Conservation (phyloP, 2,888 invertebrate genomes). For the Bedellia somnulentella region DNA sequence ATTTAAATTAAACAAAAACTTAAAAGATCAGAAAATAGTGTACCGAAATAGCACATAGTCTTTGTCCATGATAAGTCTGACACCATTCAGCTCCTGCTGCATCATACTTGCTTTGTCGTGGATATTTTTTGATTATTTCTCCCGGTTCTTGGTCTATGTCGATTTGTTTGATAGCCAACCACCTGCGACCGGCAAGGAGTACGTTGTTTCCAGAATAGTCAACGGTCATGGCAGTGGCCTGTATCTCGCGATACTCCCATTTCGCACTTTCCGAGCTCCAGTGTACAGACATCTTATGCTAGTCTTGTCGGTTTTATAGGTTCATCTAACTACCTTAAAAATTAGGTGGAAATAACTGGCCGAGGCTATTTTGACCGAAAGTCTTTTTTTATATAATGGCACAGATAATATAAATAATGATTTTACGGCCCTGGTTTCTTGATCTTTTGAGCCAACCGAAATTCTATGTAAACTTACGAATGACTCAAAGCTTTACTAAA, state of each 20-base stretch:
- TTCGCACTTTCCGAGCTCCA: slow-evolving; percentile 56
- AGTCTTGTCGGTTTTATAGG: too few species aligned
- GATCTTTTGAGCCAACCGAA: too few species aligned
- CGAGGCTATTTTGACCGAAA: too few species aligned
- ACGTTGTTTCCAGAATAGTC: slow-evolving; percentile 85
- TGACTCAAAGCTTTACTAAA: too few species aligned
- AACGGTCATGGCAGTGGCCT: slow-evolving; percentile 92
- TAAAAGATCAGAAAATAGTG: too few species aligned
- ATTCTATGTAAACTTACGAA: too few species aligned
- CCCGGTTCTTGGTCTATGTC: slow-evolving; percentile 71
- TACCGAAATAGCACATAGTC: slow-evolving; percentile 89
- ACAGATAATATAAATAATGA: too few species aligned
- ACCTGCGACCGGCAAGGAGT: slow-evolving; percentile 79
- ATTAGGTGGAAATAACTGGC: too few species aligned
- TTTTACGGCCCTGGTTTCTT: too few species aligned
- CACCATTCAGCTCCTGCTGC: slow-evolving; percentile 93
- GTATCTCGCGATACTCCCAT: slow-evolving; percentile 81
- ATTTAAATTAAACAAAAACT: too few species aligned
- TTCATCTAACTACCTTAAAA: slow-evolving; percentile 19
- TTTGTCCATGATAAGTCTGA: slow-evolving; percentile 74
- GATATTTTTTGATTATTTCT: slow-evolving; percentile 74
- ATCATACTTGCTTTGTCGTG: slow-evolving; percentile 90
- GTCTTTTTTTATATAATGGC: too few species aligned
- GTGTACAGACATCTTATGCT: slow-evolving; percentile 34
- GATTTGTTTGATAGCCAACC: slow-evolving; percentile 74